Evolutionary conservation across 2,888 invertebrate genomes (phyloP).

Genomic region (Epistrophella euchroma): DNA sequence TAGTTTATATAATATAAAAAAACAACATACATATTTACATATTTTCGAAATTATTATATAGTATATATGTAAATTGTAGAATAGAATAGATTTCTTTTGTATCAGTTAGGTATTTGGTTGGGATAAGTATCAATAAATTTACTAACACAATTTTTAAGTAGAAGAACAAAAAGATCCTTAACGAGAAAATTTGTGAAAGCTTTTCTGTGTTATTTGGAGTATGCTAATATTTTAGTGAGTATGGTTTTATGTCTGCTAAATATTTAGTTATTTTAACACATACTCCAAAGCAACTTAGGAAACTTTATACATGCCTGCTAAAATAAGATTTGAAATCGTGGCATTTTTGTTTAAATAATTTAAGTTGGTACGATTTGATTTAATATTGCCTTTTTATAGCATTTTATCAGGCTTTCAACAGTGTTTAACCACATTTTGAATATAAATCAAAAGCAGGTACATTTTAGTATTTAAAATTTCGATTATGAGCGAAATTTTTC

Average conservation of each 20-base stretch:
- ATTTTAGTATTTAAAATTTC: no score
- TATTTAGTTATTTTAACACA: background rate
- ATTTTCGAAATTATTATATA: background rate
- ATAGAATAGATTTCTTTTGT: background rate
- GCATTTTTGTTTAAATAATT: no score
- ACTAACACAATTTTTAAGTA: conserved; percentile 8
- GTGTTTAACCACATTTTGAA: no score
- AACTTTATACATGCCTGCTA: no score
- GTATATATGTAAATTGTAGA: conserved; percentile 15
- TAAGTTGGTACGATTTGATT: no score
- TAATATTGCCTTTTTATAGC: no score
- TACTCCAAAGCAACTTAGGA: no score
- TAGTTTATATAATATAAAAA: conserved; percentile 14
- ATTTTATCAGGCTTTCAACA: no score
- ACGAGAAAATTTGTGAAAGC: background rate
- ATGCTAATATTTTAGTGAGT: background rate
- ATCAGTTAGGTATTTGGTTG: background rate
- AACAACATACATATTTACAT: background rate
- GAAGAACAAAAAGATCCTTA: background rate
- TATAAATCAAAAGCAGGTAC: no score
- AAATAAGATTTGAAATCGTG: no score
- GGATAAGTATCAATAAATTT: background rate
- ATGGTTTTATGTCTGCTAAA: background rate
- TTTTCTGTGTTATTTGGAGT: background rate
- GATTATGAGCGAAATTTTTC: no score